phyloP scores from a whole-genome alignment of 2,888 invertebrate genomes.

The Fragum fragum region DNA sequence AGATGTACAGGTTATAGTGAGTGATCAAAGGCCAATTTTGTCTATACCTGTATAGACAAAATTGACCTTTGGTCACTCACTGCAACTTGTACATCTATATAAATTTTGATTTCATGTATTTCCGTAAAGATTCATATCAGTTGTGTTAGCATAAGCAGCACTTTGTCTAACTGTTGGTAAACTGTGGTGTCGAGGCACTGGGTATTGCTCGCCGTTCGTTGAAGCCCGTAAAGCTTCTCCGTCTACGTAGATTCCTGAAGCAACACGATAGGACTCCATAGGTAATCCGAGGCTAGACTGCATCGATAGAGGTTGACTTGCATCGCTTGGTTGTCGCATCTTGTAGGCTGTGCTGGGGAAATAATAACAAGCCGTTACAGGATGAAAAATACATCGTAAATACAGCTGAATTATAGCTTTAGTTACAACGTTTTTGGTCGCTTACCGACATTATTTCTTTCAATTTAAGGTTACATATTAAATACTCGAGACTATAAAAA shows the following conservation, averaged over 20 bases:
- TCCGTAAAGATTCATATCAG: constrained; percentile 14
- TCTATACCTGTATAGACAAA: no score
- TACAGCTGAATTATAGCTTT: no score
- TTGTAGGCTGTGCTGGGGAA: neutral
- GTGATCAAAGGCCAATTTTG: no score
- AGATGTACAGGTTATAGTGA: no score
- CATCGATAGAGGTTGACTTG: constrained; percentile 10
- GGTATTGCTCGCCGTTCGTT: neutral
- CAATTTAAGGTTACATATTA: no score
- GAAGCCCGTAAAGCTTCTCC: neutral
- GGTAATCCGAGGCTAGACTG: constrained; percentile 27
- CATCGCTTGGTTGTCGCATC: neutral
- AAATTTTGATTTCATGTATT: neutral
- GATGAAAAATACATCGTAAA: no score
- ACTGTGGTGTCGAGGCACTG: constrained; percentile 2
- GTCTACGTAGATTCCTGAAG: constrained; percentile 18
- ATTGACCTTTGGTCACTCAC: no score
- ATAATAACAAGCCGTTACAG: no score
- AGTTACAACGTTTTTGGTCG: no score
- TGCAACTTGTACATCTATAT: no score
- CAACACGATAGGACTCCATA: constrained; percentile 21
- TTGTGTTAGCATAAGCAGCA: constrained; percentile 6
- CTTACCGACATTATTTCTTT: no score
- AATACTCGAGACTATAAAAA: no score
- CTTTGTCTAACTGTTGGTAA: neutral